These are phyloP conservation scores for Rhogogaster chlorosoma DNA, from an alignment of 2,888 invertebrate species.

Conservation along the genomic window DNA sequence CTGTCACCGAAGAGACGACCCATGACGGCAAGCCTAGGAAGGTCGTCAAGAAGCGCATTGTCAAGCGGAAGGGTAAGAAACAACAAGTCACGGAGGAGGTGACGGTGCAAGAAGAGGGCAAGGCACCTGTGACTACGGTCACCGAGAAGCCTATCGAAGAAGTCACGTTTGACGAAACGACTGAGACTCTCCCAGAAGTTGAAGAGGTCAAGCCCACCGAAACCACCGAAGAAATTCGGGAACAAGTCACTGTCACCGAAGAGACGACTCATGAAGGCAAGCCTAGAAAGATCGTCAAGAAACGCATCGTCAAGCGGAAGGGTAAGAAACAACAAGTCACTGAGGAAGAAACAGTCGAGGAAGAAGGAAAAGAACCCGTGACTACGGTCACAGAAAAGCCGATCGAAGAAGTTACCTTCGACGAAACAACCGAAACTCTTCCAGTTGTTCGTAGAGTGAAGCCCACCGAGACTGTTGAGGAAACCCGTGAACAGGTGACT, in stretches of 20 bases:
- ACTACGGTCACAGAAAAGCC: constrained; percentile 67
- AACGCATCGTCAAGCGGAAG: constrained; percentile 71
- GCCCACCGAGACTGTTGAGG: constrained; percentile 54
- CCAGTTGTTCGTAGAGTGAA: neutral
- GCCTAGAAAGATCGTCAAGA: constrained; percentile 68
- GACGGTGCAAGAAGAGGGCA: constrained; percentile 69
- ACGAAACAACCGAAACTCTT: constrained; percentile 57
- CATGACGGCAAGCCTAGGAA: constrained; percentile 68
- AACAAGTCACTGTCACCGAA: constrained; percentile 57
- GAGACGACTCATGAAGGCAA: constrained; percentile 61
- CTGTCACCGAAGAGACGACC: constrained; percentile 61
- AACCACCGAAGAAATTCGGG: constrained; percentile 68
- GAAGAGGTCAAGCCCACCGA: constrained; percentile 56
- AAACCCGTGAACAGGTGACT: constrained; percentile 76
- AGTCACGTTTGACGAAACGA: constrained; percentile 57
- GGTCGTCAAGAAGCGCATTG: constrained; percentile 44
- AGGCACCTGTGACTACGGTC: constrained; percentile 72
- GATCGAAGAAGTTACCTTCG: constrained; percentile 65
- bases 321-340: constrained; percentile 71
- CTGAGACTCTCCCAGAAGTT: constrained; percentile 63
- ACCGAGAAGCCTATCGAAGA: constrained; percentile 68
- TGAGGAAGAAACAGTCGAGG: constrained; percentile 75
- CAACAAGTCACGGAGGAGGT: constrained; percentile 67
- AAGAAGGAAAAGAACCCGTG: constrained; percentile 69
- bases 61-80: constrained; percentile 32